phyloP scores from a whole-genome alignment of 1,140 invertebrate species.

The Diorhabda carinulata region DNA sequence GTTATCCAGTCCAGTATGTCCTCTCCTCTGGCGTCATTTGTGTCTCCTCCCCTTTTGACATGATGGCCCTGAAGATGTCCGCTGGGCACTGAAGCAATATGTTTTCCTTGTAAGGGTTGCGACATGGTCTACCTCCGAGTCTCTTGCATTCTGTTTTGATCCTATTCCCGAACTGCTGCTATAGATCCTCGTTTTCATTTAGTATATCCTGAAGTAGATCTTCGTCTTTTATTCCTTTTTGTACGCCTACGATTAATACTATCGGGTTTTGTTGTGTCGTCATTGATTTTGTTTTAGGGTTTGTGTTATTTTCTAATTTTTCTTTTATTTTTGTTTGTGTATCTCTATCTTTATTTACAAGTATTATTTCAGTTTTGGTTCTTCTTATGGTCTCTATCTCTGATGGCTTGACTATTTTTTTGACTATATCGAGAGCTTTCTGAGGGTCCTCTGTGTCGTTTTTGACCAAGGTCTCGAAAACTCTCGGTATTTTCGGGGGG shows the following conservation, averaged over 20 bases:
- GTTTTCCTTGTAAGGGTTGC: neutral
- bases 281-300: neutral
- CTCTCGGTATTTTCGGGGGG: too few species aligned
- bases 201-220: neutral
- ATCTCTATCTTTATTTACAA: too few species aligned
- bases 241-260: neutral
- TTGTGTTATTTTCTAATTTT: neutral
- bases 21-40: too few species aligned
- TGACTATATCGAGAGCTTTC: too few species aligned
- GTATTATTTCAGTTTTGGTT: too few species aligned
- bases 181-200: neutral
- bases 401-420: too few species aligned
- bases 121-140: neutral
- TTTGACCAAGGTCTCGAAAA: too few species aligned
- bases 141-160: neutral
- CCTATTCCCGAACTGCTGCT: neutral
- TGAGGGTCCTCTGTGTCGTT: too few species aligned
- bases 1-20: neutral
- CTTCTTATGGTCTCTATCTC: too few species aligned
- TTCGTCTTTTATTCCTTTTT: neutral
- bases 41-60: neutral
- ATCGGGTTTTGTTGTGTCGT: neutral
- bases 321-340: neutral
- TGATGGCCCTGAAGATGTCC: slow-evolving; percentile 3
- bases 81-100: neutral